Evolutionary conservation across 2,888 invertebrate genomes (phyloP), one percentile per base, ranked within the genome.

Genomic region (Melipona bicolor): DNA sequence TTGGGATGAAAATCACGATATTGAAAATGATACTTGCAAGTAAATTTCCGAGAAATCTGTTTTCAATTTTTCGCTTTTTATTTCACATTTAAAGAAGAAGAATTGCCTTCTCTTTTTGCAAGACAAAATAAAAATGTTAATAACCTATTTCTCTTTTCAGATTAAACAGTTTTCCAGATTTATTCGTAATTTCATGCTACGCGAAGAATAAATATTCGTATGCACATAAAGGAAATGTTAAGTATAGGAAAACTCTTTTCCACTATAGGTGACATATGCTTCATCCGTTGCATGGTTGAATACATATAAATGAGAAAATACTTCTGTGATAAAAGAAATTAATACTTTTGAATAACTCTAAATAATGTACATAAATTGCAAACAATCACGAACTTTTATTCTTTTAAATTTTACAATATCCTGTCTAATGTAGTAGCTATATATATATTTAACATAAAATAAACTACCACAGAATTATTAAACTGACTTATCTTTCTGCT

Each of bases 111-210:
- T 36, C 11, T 72, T 71, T 62, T 6, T 54, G 17, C 49, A n/a
- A 49, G 49, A 56, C 27, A 81, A 49, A 71, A 52, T 21, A 54
- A 54, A 24, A 36, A 36, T 65, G 54, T 81, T 79, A 83, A 84
- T 82, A 59, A 79, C 56, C 9, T 69, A 52, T 85, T 83, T 85
- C 73, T 85, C 65, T 85, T 85, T 85, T 65, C 85, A 85, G 85
- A 85, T 85, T 80, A 85, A 85, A 75, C 71, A 62, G 80, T 74
- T 75, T 80, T 24, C 77, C 75, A 67, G 80, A 85, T 83, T 85
- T 85, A 69, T 84, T 85, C 71, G 59, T 80, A 59, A 73, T 80
- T 84, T 71, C 71, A 77, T 75, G 80, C 64, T 77, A 77, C 62
- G 68, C 75, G 71, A 85, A 85, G 75, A 77, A 64, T 77, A 84